Percentiles rank a stretch among this genome's conserved stretches.
Conservation (phyloP, 2,113 vertebrate species). For the Salvelinus fontinalis region DNA sequence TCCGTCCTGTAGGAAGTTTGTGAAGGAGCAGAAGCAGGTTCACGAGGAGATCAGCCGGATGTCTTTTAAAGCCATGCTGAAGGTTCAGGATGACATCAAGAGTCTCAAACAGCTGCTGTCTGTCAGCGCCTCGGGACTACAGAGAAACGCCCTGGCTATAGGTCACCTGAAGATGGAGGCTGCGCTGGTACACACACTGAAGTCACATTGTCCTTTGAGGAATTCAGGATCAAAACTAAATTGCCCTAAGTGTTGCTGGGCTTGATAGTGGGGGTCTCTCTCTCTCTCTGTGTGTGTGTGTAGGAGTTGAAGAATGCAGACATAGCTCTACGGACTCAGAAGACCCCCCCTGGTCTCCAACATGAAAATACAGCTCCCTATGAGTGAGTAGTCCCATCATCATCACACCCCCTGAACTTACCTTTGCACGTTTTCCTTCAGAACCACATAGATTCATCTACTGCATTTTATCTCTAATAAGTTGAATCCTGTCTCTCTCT, state of each 20-base stretch:
- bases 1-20: conserved; percentile 86
- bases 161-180: conserved; percentile 97
- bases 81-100: conserved; percentile 97
- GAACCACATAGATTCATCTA: too few species aligned
- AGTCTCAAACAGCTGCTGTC: conserved; percentile 92
- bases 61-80: conserved; percentile 97
- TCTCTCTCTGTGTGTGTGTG: too few species aligned
- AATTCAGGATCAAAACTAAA: too few species aligned
- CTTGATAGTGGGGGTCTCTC: too few species aligned
- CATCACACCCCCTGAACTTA: too few species aligned
- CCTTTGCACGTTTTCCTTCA: too few species aligned
- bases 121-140: conserved; percentile 90
- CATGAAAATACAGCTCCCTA: conserved; percentile 96
- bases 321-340: conserved; percentile 93
- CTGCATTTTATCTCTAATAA: too few species aligned
- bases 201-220: background rate
- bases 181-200: conserved; percentile 80
- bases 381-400: conserved; percentile 36
- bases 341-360: conserved; percentile 95
- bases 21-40: conserved; percentile 98
- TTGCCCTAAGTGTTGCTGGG: too few species aligned
- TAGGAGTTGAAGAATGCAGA: conserved; percentile 98
- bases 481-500: too few species aligned
- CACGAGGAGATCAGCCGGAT: conserved; percentile 98
- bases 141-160: conserved; percentile 92